Evolutionary conservation across 2,113 vertebrate species (phyloP).

Genomic region (Lepidothrix coronata): DNA sequence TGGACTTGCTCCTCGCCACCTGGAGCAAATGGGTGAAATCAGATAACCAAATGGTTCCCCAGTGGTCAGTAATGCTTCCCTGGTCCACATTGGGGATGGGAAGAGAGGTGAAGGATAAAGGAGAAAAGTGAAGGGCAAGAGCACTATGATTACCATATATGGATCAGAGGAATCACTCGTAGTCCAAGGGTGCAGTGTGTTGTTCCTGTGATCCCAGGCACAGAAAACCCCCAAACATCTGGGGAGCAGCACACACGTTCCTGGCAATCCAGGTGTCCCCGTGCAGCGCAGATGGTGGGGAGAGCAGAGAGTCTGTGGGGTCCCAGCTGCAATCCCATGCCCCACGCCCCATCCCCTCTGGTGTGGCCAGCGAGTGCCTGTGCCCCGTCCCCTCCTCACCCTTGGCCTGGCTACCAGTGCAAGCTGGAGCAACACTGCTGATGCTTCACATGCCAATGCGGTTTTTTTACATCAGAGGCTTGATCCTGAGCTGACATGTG

Average conservation of each 20-base stretch:
- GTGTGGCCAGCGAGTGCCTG: background rate
- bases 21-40: background rate
- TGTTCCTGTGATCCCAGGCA: background rate
- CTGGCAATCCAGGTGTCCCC: fast-evolving
- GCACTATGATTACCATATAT: fast-evolving
- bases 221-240: too few relatives aligned
- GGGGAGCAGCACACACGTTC: fast-evolving
- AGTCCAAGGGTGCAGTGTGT: fast-evolving
- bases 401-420: background rate
- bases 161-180: fast-evolving
- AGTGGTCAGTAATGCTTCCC: background rate
- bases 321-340: fast-evolving
- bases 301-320: fast-evolving
- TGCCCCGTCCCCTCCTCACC: fast-evolving
- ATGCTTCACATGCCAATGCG: background rate
- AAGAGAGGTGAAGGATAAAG: background rate
- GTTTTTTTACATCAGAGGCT: background rate
- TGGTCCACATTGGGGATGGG: background rate
- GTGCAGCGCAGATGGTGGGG: fast-evolving
- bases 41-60: background rate
- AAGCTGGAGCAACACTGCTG: background rate
- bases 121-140: background rate
- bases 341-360: background rate
- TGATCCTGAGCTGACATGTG: background rate
- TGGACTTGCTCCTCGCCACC: background rate